phyloP scores from a whole-genome alignment of 2,797 vertebrate species.

The Cossypha polioptera region DNA sequence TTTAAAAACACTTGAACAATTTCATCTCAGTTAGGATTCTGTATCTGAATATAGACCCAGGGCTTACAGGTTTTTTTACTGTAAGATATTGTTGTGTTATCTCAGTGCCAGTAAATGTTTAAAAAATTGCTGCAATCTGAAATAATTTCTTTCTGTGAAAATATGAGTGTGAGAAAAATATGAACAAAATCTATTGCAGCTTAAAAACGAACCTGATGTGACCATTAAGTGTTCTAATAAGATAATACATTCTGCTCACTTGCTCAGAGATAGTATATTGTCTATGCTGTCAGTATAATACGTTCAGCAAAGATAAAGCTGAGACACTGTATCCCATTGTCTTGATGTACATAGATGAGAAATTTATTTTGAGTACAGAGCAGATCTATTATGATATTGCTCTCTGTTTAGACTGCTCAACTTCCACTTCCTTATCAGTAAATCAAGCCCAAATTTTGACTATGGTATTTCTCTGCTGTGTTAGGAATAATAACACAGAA shows the following conservation, averaged over 20 bases:
- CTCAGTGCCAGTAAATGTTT: background rate
- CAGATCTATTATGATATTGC: background rate
- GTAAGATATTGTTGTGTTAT: background rate
- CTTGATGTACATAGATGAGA: background rate
- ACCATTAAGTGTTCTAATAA: background rate
- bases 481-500: background rate
- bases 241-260: background rate
- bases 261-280: background rate
- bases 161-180: background rate
- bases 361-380: constrained; percentile 30
- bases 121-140: constrained; percentile 56
- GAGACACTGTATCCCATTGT: background rate
- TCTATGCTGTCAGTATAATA: background rate
- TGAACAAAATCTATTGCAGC: background rate
- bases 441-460: background rate
- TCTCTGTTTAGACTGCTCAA: background rate
- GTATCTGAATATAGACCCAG: background rate
- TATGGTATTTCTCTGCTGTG: background rate
- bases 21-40: background rate
- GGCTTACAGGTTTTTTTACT: background rate
- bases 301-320: background rate
- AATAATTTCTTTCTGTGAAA: background rate
- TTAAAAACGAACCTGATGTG: background rate
- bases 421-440: background rate
- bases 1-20: background rate